Base-by-base conservation (phyloP, 2,113 vertebrate genomes). In the Eurystomus gularis region DNA sequence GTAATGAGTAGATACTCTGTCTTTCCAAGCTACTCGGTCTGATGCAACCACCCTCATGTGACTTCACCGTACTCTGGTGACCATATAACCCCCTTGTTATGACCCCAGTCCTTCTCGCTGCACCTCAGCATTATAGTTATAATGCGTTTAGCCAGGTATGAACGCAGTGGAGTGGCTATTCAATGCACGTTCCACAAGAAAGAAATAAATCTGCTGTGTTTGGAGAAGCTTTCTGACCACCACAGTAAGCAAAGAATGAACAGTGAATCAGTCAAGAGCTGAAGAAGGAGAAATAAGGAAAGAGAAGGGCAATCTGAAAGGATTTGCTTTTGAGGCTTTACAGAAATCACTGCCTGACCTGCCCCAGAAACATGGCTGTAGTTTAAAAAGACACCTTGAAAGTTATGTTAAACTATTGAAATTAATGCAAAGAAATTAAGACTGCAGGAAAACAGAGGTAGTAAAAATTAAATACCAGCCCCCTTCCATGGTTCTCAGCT, bases 51-150 rank as follows among this genome's bases (percentile, higher is more conserved):
- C 18, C 28, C 25, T 37, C 26, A 33, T 1, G 2, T 77, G 60
- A 86, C 33, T 54, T 18, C 15, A 8, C 6, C 0, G 1, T 9
- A n/a, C 52, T 28, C 21, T 1, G 2, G 51, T 13, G 57, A 46
- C 72, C 57, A 71, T 1, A 39, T 0, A 65, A 37, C 2, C 29
- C 25, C 25, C n/a, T 40, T 16, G 19, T 18, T 35, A 7, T 5
- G 29, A 61, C 55, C 54, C 29, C 51, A n/a, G 42, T 25, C 28
- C 57, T 72, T 18, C 62, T 61, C 49, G 18, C 55, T 17, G 52
- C 39, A 54, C 26, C 52, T 35, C 79, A 58, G 49, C 6, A 2
- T 9, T 9, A 55, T 0, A 7, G 31, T 51, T 35, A 5, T 2
- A 13, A 31, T 0, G 5, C 1, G 0, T 49, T 70, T 31, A 42